phyloP scores from a whole-genome alignment of 2,113 vertebrate species.

The Mesitornis unicolor region DNA sequence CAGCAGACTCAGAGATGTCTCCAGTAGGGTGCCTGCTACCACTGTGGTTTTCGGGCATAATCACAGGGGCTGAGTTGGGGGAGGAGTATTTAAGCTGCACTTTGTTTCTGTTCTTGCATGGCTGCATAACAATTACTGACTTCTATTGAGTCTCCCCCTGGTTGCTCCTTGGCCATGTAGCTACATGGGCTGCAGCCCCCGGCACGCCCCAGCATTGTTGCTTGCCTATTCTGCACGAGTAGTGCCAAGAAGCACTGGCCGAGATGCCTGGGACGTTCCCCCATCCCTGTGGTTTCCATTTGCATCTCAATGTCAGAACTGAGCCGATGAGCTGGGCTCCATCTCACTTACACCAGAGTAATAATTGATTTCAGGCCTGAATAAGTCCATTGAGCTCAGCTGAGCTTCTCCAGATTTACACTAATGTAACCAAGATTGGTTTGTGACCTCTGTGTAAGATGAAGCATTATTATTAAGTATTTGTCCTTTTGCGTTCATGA shows the following conservation, averaged over 20 bases:
- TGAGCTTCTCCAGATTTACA: neutral
- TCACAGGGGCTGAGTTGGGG: neutral
- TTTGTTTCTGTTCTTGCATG: neutral
- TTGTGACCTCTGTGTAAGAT: neutral
- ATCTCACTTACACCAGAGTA: neutral
- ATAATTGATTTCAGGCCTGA: slow-evolving; percentile 25
- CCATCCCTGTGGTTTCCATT: accelerated
- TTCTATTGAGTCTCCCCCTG: neutral
- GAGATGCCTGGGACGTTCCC: neutral
- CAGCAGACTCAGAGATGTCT: neutral
- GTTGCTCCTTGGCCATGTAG: neutral
- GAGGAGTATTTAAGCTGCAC: neutral
- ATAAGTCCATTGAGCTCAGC: neutral
- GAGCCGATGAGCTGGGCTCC: neutral
- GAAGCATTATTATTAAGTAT: neutral
- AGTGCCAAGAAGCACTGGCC: neutral
- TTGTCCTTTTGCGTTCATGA: neutral
- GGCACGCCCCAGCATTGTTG: neutral
- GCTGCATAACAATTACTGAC: neutral
- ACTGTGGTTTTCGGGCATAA: neutral
- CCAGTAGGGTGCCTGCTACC: neutral
- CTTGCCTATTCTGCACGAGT: neutral
- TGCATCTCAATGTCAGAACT: neutral
- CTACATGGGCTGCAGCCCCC: neutral
- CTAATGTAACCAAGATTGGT: neutral